Evolutionary conservation across 2,113 vertebrate genomes (phyloP).

Genomic region (Nesoenas mayeri): DNA sequence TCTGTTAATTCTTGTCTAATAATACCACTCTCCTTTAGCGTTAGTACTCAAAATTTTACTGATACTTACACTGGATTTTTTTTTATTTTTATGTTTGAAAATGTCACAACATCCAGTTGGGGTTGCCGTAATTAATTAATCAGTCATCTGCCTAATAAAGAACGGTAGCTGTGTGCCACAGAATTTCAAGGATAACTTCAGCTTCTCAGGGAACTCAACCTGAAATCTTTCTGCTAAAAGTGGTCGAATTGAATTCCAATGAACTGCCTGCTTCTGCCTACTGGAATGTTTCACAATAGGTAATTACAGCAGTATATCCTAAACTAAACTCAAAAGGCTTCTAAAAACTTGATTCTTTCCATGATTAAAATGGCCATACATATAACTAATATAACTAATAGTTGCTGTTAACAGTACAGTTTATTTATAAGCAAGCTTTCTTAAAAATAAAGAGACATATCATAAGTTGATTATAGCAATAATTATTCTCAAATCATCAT

Average conservation of each 20-base stretch:
- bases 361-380: background rate
- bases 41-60: conserved; percentile 11
- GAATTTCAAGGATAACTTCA: conserved; percentile 66
- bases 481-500: background rate
- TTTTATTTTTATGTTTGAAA: conserved; percentile 14
- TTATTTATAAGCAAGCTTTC: background rate
- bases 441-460: background rate
- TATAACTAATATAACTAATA: background rate
- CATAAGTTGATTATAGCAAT: background rate
- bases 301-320: background rate
- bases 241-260: conserved; percentile 58
- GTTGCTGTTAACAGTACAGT: background rate
- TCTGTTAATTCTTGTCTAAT: background rate
- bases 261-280: background rate
- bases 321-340: background rate
- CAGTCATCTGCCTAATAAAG: conserved; percentile 28
- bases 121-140: conserved; percentile 62
- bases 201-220: conserved; percentile 34
- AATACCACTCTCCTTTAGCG: background rate
- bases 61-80: background rate
- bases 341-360: background rate
- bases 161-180: conserved; percentile 3
- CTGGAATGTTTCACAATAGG: background rate
- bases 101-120: background rate
- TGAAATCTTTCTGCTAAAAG: conserved; percentile 47